Conservation (phyloP, 2,888 invertebrate genomes). For the Alloplasta piceator region DNA sequence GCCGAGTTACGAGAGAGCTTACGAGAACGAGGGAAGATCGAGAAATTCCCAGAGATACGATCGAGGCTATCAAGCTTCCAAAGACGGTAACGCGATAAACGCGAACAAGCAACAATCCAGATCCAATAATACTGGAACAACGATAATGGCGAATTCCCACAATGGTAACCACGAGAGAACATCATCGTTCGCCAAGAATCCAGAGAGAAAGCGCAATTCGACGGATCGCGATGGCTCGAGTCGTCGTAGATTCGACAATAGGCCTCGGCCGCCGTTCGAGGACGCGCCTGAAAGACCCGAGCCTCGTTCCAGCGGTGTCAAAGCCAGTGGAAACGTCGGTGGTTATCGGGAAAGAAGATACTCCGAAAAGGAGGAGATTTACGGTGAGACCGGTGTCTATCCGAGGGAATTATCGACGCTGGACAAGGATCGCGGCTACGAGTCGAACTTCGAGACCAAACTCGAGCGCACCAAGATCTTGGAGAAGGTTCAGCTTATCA, state of each 20-base stretch:
- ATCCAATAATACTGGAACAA: conserved; percentile 72
- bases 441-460: conserved; percentile 82
- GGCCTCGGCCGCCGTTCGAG: conserved; percentile 80
- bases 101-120: conserved; percentile 40
- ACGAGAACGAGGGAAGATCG: conserved; percentile 67
- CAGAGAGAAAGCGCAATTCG: conserved; percentile 72
- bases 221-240: conserved; percentile 72
- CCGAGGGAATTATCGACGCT: conserved; percentile 67
- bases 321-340: conserved; percentile 62
- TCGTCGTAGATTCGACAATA: conserved; percentile 76
- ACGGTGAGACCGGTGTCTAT: conserved; percentile 76
- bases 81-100: conserved; percentile 16
- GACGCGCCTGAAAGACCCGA: conserved; percentile 80
- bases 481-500: conserved; percentile 70
- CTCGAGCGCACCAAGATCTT: conserved; percentile 79
- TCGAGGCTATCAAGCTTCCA: conserved; percentile 32
- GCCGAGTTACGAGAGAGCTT: conserved; percentile 72
- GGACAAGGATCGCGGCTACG: conserved; percentile 82
- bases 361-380: conserved; percentile 81
- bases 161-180: conserved; percentile 73
- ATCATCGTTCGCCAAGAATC: conserved; percentile 75
- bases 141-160: conserved; percentile 12
- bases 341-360: conserved; percentile 75
- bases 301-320: conserved; percentile 44
- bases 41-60: conserved; percentile 58